phyloP scores from a whole-genome alignment of 1,140 invertebrate genomes.

The Pseudomyrmex sp. region DNA sequence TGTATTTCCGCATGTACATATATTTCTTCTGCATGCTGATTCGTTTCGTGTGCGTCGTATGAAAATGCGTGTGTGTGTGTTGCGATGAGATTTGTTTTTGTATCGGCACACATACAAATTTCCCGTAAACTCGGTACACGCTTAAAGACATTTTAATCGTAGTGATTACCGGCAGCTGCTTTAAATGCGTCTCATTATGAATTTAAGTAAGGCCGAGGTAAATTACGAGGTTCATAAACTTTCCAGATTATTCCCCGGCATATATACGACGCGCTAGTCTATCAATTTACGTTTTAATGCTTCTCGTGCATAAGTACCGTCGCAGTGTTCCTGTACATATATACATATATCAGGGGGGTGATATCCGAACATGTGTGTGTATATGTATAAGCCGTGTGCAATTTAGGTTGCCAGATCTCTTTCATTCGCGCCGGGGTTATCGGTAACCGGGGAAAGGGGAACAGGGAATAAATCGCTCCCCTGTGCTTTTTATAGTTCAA shows the following conservation, averaged over 20 bases:
- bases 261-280: conserved; percentile 64
- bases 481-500: conserved; percentile 15
- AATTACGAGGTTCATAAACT: conserved; percentile 74
- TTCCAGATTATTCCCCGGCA: conserved; percentile 69
- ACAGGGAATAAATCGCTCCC: conserved; percentile 35
- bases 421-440: not conserved
- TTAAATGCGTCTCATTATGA: conserved; percentile 77
- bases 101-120: no score
- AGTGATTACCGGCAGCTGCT: conserved; percentile 79
- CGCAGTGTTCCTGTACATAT: not conserved
- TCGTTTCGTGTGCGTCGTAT: not conserved
- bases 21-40: conserved; percentile 19
- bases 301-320: conserved; percentile 54
- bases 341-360: not conserved
- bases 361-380: conserved; percentile 5
- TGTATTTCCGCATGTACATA: not conserved
- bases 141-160: conserved; percentile 77
- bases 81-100: no score
- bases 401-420: conserved; percentile 46
- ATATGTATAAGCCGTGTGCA: conserved; percentile 13
- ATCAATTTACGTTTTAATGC: conserved; percentile 74
- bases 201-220: conserved; percentile 73
- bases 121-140: conserved; percentile 35
- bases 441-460: not conserved
- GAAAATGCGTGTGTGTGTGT: not conserved